Base-by-base conservation (phyloP, 2,113 vertebrate species). In the Petaurus breviceps region DNA sequence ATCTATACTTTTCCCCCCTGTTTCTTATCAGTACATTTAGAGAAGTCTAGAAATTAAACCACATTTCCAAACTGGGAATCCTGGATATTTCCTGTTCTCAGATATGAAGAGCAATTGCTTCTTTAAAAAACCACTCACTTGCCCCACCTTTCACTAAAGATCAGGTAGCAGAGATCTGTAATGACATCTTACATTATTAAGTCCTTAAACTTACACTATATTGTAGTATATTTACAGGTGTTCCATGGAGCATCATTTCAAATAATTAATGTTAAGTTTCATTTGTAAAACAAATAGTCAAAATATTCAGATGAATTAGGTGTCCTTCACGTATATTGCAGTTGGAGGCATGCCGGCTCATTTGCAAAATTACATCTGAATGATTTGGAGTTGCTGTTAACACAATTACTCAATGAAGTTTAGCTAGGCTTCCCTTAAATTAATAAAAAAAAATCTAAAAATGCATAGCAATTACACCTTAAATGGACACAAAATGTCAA, bases 301-400 rank as follows among this genome's bases (percentile, higher is more conserved):
- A 89, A 90, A 22, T 3, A n/a, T 6, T 50, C 46, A 57, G 53
- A 9, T 47, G 51, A 31, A 50, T 51, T 47, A 47, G 25, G 10
- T 91, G 1, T 25, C 52, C 91, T 95, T 91, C 22, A 43, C 37
- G 53, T 84, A 43, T 37, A 1, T 46, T 55, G 26, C 3, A 43
- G 28, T 49, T 16, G 14, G 24, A 93, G 51, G 9, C 28, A 51
- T 95, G 50, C 28, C 93, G 68, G 19, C 43, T 89, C 61, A 89
- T 92, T 94, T 92, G 89, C 90, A 84, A 28, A 77, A 55, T 55
- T 47, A 77, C 94, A n/a, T 95, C 24, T 57, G 31, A 94, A 37
- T 5, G 61, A 1, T 43, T 37, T 50, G 24, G 1, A 61, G 22
- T 94, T 28, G 4, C 26, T 37, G 68, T 8, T n/a, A 84, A 43